phyloP scores from a whole-genome alignment of 2,797 vertebrate genomes.

The Halcyon chelicuti region DNA sequence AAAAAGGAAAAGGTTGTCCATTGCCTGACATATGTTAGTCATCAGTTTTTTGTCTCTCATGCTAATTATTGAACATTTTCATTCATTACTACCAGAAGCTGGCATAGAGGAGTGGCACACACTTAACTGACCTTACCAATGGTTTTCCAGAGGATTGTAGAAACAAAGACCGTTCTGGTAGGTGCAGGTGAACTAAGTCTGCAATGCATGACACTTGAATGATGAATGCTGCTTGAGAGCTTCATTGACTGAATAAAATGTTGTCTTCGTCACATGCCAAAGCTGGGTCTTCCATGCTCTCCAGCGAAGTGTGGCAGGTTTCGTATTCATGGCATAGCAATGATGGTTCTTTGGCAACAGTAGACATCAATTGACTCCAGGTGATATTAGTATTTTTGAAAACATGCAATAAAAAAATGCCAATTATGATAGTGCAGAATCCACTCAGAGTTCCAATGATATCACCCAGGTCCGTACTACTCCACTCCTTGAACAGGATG shows the following conservation, averaged over 20 bases:
- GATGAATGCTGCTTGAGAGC: not conserved
- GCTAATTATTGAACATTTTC: not conserved
- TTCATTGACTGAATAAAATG: slow-evolving; percentile 65
- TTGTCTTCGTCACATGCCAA: slow-evolving; percentile 71
- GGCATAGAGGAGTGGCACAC: not conserved
- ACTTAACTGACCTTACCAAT: not conserved
- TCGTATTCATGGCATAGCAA: not conserved
- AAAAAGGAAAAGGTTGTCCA: not conserved
- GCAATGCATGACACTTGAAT: not conserved
- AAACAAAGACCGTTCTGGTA: not conserved
- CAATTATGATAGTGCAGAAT: slow-evolving; percentile 80
- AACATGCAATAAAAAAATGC: slow-evolving; percentile 83
- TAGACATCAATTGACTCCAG: slow-evolving; percentile 77
- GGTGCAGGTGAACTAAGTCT: not conserved
- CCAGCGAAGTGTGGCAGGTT: slow-evolving; percentile 75
- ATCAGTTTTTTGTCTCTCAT: not conserved
- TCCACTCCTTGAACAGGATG: slow-evolving; percentile 86
- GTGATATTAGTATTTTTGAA: slow-evolving; percentile 79
- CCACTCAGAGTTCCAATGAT: slow-evolving; percentile 81
- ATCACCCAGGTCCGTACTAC: slow-evolving; percentile 74
- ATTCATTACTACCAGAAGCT: not conserved
- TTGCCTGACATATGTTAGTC: not conserved
- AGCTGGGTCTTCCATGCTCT: slow-evolving; percentile 64
- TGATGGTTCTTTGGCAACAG: slow-evolving; percentile 51
- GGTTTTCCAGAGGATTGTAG: not conserved